Evolutionary conservation across 64 coral and sea anemone species (phyloP), one percentile per base, ranked within the genome.

Genomic region (Astreopora myriophthalma): DNA sequence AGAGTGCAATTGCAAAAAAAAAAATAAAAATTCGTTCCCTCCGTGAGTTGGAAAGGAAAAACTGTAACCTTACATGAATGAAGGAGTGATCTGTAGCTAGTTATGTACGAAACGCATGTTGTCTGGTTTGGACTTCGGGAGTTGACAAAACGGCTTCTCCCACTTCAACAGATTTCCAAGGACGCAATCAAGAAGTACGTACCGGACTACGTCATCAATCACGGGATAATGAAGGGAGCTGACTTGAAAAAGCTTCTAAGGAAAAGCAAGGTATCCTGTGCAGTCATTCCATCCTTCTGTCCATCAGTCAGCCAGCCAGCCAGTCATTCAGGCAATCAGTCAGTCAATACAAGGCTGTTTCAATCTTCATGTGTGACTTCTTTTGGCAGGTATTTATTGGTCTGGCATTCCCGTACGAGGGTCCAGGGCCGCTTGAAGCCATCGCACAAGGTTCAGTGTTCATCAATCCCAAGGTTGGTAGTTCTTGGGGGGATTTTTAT

Each of bases 361-460:
- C 11, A 6, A 46, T 46, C 4, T 11, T 46, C 4, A 46, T 11
- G 4, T 46, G 42, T 46, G 42, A 46, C 42, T 46, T 46, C 6
- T 2, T 69, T 28, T 55, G 44, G 3, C 76, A 98, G 96, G 79
- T 98, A 11, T 95, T 98, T 69, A 92, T 98, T 80, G 96, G 96
- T 39, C 67, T 98, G 13, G 90, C 93, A 10, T 95, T 95, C 73
- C 96, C 96, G 4, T 98, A 95, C 69, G 96, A 98, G 71, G 96
- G 96, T 49, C 96, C 96, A 4, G 96, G 75, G 5, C 96, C 96
- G 12, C 75, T 98, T 3, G 96, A 98, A 48, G 96, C 96, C 19
- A 95, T 98, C 62, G 86, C 93, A 31, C 90, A 90, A 61, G 96
- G 96, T 12, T 75, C 76, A 38, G 89, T 98, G 27, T 98, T 95